A percentile compares a stretch with the other conserved stretches of the same genome.
Evolutionary conservation across 2,113 vertebrate genomes (phyloP).

Genomic region (Hippocampus guttulatus): DNA sequence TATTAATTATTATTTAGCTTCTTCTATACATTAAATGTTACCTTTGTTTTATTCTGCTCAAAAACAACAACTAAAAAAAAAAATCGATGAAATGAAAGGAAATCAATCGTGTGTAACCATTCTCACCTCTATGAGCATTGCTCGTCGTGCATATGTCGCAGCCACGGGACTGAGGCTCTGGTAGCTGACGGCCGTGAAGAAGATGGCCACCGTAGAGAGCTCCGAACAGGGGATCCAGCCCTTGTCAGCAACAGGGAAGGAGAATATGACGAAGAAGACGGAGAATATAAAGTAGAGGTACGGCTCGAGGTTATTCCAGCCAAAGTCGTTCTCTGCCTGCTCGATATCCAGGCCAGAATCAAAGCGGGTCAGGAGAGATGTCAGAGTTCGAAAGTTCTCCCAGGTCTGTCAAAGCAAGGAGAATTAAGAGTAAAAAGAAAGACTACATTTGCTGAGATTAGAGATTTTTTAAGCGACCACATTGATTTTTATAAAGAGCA

Average conservation of each 20-base stretch:
- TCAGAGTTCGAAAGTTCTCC: slow-evolving; percentile 89
- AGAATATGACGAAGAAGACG: slow-evolving; percentile 90
- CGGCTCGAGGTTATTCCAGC: slow-evolving; percentile 94
- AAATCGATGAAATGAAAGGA: no score
- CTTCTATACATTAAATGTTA: no score
- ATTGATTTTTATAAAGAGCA: background rate
- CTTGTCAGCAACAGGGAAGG: slow-evolving; percentile 89
- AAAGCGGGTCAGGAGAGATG: slow-evolving; percentile 84
- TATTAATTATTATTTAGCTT: no score
- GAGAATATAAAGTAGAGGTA: slow-evolving; percentile 90
- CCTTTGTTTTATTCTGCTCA: no score
- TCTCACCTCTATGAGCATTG: slow-evolving; percentile 82
- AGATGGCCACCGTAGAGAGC: slow-evolving; percentile 82
- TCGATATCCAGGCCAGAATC: slow-evolving; percentile 91
- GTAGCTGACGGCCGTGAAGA: slow-evolving; percentile 91
- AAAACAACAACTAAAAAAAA: no score
- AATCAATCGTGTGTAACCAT: background rate
- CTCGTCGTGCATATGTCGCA: slow-evolving; percentile 79
- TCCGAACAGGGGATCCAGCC: slow-evolving; percentile 93
- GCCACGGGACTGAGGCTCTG: slow-evolving; percentile 82
- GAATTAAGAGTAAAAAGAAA: background rate
- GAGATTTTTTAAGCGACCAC: background rate
- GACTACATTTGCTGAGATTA: background rate
- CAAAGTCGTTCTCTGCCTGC: slow-evolving; percentile 91
- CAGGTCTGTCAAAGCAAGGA: slow-evolving; percentile 60